Conservation (phyloP, 2,113 vertebrate genomes). For the Ictidomys tridecemlineatus region DNA sequence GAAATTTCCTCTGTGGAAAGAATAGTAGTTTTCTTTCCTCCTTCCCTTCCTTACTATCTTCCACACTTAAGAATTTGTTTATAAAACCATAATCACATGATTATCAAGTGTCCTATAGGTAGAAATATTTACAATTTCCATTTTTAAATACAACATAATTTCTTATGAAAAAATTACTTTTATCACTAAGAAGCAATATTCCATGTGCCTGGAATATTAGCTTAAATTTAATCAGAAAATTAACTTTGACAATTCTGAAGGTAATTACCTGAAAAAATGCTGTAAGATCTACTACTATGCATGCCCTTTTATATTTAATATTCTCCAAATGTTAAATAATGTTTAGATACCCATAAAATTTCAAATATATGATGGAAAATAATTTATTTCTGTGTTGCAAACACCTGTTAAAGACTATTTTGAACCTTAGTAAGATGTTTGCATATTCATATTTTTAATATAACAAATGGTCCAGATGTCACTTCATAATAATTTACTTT, state of each 20-base stretch:
- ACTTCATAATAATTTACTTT: constrained; percentile 47
- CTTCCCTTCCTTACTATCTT: background rate
- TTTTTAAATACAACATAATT: background rate
- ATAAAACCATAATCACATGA: background rate
- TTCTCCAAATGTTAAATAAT: background rate
- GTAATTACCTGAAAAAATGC: background rate
- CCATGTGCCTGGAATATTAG: background rate
- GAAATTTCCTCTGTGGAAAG: background rate
- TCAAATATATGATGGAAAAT: background rate
- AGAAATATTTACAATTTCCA: background rate
- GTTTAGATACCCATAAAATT: background rate
- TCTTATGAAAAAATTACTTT: background rate
- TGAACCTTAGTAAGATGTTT: background rate
- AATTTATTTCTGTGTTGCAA: background rate
- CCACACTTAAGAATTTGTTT: background rate
- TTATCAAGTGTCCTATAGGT: background rate
- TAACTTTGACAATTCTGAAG: background rate
- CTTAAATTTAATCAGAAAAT: background rate
- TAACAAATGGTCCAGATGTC: constrained; percentile 1
- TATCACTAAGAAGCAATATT: background rate
- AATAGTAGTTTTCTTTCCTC: background rate
- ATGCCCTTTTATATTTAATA: background rate
- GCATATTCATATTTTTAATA: constrained; percentile 14
- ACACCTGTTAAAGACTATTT: constrained; percentile 37
- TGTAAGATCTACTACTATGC: background rate